Evolutionary conservation across 2,797 vertebrate genomes (phyloP).

Genomic region (Acanthopagrus latus): DNA sequence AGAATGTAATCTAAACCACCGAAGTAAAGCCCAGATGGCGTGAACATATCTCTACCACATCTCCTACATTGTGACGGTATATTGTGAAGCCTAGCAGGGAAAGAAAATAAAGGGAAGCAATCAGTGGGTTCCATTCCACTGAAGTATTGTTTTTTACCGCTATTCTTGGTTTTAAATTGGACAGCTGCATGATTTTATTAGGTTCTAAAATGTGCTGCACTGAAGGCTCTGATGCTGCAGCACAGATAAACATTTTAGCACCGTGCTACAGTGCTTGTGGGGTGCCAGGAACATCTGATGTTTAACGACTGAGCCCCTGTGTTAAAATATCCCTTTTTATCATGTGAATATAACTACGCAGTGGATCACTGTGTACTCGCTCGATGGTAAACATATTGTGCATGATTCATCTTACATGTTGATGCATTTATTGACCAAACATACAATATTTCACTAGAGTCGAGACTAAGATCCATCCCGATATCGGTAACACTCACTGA

Average conservation of each 20-base stretch:
- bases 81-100: conserved; percentile 58
- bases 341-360: conserved; percentile 38
- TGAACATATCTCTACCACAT: conserved; percentile 48
- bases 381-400: conserved; percentile 47
- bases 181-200: conserved; percentile 81
- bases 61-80: conserved; percentile 40
- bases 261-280: conserved; percentile 48
- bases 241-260: conserved; percentile 76
- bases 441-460: not conserved
- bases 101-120: conserved; percentile 67
- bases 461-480: too few species aligned
- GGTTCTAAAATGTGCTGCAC: conserved; percentile 69
- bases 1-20: conserved; percentile 52
- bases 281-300: conserved; percentile 70
- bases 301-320: conserved; percentile 59
- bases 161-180: conserved; percentile 72
- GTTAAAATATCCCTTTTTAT: conserved; percentile 40
- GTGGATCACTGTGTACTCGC: conserved; percentile 19
- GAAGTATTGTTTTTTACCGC: conserved; percentile 74
- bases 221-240: conserved; percentile 65
- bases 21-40: conserved; percentile 62
- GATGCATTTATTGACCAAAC: conserved; percentile 36
- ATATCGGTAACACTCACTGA: too few species aligned
- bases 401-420: conserved; percentile 16
- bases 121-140: conserved; percentile 70